Percentiles rank a stretch among this genome's conserved stretches.
phyloP scores from a whole-genome alignment of 2,113 vertebrate genomes.

The Donacobius atricapilla region DNA sequence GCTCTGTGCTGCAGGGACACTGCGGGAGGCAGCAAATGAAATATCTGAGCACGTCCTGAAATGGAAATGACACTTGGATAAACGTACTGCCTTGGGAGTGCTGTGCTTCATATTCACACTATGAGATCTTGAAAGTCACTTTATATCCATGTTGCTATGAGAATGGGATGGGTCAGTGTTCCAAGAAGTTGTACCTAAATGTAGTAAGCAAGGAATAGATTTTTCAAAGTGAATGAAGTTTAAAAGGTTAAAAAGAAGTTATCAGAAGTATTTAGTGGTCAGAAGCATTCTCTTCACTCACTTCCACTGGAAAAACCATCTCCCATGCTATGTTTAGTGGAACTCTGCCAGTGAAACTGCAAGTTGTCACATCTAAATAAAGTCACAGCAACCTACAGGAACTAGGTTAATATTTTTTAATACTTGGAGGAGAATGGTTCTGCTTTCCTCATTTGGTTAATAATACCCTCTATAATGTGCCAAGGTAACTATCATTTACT shows the following conservation, averaged over 20 bases:
- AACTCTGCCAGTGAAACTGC: neutral
- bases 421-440: neutral
- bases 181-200: neutral
- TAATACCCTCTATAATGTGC: neutral
- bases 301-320: neutral
- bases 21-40: neutral
- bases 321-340: neutral
- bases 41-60: neutral
- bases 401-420: neutral
- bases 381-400: neutral
- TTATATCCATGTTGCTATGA: neutral
- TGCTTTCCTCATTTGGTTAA: neutral
- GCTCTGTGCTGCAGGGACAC: accelerated
- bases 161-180: neutral
- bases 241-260: neutral
- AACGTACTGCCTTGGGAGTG: neutral
- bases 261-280: neutral
- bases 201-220: neutral
- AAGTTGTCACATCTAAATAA: neutral
- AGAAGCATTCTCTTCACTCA: neutral
- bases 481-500: neutral
- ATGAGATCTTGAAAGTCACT: neutral
- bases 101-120: neutral
- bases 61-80: neutral
- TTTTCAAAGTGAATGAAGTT: neutral